A percentile compares a stretch with the other conserved stretches of the same genome.
These are phyloP conservation scores for Gryllus bimaculatus DNA, from an alignment of 1,140 invertebrate species.

Conservation along the genomic window DNA sequence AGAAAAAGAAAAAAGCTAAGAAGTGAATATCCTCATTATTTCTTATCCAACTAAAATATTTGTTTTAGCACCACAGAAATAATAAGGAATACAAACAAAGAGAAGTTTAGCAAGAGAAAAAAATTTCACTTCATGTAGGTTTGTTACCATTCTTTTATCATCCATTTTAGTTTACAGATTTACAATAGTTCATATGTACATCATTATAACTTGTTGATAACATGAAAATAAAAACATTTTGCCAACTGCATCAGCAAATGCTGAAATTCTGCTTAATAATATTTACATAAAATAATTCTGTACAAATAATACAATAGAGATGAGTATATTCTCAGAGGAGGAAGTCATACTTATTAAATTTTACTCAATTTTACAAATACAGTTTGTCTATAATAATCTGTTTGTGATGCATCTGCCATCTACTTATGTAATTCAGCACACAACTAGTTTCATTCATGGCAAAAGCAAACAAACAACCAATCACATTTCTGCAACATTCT, in stretches of 20 bases:
- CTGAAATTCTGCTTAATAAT: not conserved
- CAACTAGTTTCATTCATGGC: too few relatives aligned
- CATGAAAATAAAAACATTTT: slow-evolving; percentile 3
- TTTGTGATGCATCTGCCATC: too few relatives aligned
- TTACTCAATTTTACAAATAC: too few relatives aligned
- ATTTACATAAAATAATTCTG: not conserved
- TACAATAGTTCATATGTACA: not conserved
- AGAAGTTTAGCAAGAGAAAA: not conserved
- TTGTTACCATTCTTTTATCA: slow-evolving; percentile 5
- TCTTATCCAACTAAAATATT: not conserved
- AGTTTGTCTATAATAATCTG: too few relatives aligned
- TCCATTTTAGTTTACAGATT: not conserved
- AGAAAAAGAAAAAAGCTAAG: not conserved
- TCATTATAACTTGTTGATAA: not conserved
- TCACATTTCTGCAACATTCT: too few relatives aligned
- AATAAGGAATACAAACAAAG: not conserved
- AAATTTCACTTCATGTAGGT: not conserved
- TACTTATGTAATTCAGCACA: too few relatives aligned
- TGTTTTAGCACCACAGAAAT: too few relatives aligned
- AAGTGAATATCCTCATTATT: not conserved
- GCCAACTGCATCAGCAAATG: not conserved
- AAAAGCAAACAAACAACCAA: too few relatives aligned
- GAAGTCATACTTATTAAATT: too few relatives aligned
- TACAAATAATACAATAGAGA: not conserved
- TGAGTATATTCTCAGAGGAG: too few relatives aligned